Percentiles rank a stretch among this genome's conserved stretches.
Evolutionary conservation across 2,888 invertebrate species (phyloP).

Genomic region (Cyaniris semiargus): DNA sequence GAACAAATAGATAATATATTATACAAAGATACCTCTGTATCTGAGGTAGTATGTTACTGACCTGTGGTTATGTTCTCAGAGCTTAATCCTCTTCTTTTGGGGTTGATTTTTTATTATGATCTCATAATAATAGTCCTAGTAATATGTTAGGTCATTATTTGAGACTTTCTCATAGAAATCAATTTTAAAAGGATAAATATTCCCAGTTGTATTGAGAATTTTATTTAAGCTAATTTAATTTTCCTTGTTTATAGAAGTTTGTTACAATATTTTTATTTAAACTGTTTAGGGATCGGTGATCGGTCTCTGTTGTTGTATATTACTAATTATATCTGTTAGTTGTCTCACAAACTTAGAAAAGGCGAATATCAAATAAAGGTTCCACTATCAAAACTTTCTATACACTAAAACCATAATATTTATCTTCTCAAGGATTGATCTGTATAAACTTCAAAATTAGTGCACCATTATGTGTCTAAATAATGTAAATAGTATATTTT

Average conservation of each 20-base stretch:
- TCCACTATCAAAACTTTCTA: neutral
- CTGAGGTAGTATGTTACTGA: neutral
- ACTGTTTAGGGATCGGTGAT: neutral
- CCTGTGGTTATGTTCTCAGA: neutral
- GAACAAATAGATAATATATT: slow-evolving; percentile 16
- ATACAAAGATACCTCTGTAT: neutral
- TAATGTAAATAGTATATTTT: slow-evolving; percentile 31
- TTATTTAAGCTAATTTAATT: slow-evolving; percentile 23
- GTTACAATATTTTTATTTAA: slow-evolving; percentile 17
- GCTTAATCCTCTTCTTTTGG: neutral
- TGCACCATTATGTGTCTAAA: slow-evolving; percentile 13
- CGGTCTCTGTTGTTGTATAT: slow-evolving; percentile 1
- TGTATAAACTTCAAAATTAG: slow-evolving; percentile 4
- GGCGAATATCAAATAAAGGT: neutral
- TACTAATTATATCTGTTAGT: neutral
- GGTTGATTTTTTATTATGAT: neutral
- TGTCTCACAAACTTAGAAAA: neutral
- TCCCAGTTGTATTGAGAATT: slow-evolving; percentile 9
- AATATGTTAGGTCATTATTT: neutral
- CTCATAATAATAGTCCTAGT: neutral
- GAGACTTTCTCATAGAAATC: neutral
- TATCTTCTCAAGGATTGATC: neutral
- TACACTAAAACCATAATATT: neutral
- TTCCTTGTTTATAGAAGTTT: slow-evolving; percentile 14
- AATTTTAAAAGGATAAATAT: slow-evolving; percentile 3